Percentiles rank a stretch among this genome's conserved stretches.
These are phyloP conservation scores for Adoxophyes honmai DNA, from an alignment of 1,140 invertebrate species.

Conservation along the genomic window DNA sequence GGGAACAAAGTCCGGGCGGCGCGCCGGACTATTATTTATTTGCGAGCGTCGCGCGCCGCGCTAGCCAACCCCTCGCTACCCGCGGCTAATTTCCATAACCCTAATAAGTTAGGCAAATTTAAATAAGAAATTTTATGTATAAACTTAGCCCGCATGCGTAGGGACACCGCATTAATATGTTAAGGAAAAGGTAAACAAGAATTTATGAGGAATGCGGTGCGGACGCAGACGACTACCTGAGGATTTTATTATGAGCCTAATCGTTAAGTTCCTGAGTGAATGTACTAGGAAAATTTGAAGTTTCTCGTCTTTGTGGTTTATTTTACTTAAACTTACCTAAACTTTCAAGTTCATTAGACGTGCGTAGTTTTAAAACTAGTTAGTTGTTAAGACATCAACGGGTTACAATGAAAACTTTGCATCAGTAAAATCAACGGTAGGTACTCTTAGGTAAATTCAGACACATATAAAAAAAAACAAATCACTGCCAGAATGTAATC, in stretches of 20 bases:
- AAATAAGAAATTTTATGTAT: constrained; percentile 16
- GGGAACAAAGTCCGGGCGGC: no score
- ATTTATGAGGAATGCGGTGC: background rate
- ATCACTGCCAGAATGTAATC: no score
- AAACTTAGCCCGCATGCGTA: background rate
- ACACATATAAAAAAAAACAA: no score
- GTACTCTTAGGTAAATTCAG: no score
- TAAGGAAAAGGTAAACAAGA: constrained; percentile 13
- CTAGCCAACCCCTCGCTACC: constrained; percentile 3
- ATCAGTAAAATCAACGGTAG: no score
- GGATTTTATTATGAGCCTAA: background rate
- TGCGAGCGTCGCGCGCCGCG: background rate
- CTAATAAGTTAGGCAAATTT: constrained; percentile 9
- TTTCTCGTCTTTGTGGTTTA: no score
- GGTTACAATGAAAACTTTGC: no score
- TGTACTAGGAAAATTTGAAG: background rate
- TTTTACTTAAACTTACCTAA: no score
- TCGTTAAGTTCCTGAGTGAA: background rate
- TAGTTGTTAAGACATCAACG: no score
- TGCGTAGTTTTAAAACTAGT: no score
- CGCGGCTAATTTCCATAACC: constrained; percentile 10
- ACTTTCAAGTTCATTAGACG: no score
- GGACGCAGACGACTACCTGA: background rate
- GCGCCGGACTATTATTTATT: constrained; percentile 13
- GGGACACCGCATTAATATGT: constrained; percentile 4